Evolutionary conservation across 1,140 invertebrate species (phyloP).

Genomic region (Semibalanus balanoides): DNA sequence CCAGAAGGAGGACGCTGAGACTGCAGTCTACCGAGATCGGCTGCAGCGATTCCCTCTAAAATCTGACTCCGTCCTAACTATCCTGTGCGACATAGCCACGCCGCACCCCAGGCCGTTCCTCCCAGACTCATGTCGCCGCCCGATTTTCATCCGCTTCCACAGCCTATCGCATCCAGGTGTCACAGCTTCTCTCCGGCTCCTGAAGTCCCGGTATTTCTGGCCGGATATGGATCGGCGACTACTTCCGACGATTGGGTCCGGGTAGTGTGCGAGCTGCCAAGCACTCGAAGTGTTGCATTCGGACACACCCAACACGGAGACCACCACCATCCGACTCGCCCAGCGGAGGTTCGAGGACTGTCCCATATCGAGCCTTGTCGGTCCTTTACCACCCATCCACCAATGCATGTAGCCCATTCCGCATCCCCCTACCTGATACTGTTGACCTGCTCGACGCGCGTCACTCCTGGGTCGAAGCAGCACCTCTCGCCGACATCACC

Average conservation of each 20-base stretch:
- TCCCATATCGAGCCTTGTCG: conserved; percentile 17
- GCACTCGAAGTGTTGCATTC: neutral
- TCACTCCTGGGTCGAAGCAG: conserved; percentile 16
- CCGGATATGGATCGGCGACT: conserved; percentile 4
- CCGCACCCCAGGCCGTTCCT: neutral
- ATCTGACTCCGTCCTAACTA: neutral
- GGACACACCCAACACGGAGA: neutral
- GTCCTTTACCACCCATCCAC: conserved; percentile 10
- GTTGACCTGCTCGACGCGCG: conserved; percentile 6
- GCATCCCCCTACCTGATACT: conserved; percentile 14
- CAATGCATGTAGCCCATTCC: neutral
- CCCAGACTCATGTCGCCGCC: neutral
- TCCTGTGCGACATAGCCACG: conserved; percentile 9
- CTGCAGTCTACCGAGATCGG: neutral
- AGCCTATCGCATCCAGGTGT: conserved; percentile 7
- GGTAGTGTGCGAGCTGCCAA: conserved; percentile 1
- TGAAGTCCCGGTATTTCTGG: conserved; percentile 12
- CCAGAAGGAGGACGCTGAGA: neutral
- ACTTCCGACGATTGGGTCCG: conserved; percentile 1
- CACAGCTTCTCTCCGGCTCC: conserved; percentile 7
- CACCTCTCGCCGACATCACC: conserved; percentile 7
- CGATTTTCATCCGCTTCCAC: neutral
- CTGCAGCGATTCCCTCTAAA: neutral
- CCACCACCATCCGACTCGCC: neutral
- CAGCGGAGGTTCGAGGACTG: conserved; percentile 10